phyloP scores from a whole-genome alignment of 2,113 vertebrate genomes.

The Sebastes fasciatus region DNA sequence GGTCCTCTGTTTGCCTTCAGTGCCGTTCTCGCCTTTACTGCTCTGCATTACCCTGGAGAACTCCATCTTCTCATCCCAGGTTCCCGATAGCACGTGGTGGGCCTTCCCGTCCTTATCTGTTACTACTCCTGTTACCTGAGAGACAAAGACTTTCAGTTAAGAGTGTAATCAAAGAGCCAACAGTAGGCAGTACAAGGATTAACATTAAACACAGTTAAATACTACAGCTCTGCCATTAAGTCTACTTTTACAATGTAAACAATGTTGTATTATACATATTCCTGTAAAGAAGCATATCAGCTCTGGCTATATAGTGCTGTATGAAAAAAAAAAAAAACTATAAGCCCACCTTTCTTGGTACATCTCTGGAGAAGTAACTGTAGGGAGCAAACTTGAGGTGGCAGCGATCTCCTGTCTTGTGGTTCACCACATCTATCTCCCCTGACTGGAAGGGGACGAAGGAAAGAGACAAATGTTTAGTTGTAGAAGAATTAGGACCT shows the following conservation, averaged over 20 bases:
- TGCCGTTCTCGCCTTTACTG: slow-evolving; percentile 87
- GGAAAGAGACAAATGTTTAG: neutral
- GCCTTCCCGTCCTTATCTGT: slow-evolving; percentile 91
- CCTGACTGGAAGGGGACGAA: slow-evolving; percentile 86
- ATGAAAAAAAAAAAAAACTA: neutral
- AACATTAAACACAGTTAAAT: neutral
- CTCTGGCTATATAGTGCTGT: neutral
- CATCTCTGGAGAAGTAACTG: slow-evolving; percentile 97
- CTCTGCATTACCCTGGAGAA: slow-evolving; percentile 88
- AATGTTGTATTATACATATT: neutral
- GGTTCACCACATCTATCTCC: slow-evolving; percentile 96
- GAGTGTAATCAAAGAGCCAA: neutral
- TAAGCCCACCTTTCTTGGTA: slow-evolving; percentile 91
- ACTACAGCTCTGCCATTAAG: neutral
- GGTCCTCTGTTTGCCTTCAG: slow-evolving; percentile 88
- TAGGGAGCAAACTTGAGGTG: slow-evolving; percentile 97
- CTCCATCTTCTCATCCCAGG: slow-evolving; percentile 99
- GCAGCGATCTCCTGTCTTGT: slow-evolving; percentile 94
- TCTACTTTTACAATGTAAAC: neutral
- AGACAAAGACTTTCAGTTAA: slow-evolving; percentile 2
- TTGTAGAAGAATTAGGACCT: neutral
- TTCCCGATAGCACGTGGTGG: slow-evolving; percentile 93
- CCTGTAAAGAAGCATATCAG: neutral
- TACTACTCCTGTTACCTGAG: slow-evolving; percentile 95
- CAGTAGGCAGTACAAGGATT: neutral